These are phyloP conservation scores for Notamacropus eugenii DNA, from an alignment of 2,797 vertebrate species.

Conservation along the genomic window DNA sequence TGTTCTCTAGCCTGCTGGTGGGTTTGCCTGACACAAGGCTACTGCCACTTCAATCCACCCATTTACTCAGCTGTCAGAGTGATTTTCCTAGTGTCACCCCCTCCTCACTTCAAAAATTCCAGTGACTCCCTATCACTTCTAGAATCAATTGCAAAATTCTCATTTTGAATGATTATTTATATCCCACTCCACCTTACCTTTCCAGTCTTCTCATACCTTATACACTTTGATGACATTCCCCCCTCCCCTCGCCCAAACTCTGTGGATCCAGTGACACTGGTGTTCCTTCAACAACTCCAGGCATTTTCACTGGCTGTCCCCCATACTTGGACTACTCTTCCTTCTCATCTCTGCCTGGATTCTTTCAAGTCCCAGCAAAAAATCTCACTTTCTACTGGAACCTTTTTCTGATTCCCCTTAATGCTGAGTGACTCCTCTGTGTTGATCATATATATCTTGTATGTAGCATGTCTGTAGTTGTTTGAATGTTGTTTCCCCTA, in stretches of 20 bases:
- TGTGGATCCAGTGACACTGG: neutral
- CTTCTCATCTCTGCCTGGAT: neutral
- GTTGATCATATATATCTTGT: neutral
- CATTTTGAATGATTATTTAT: neutral
- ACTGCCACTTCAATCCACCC: rapidly evolving
- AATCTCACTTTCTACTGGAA: neutral
- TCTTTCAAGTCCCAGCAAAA: neutral
- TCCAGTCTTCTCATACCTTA: neutral
- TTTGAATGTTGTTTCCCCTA: neutral
- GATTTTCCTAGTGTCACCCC: neutral
- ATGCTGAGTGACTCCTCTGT: neutral
- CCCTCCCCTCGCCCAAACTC: too few relatives aligned
- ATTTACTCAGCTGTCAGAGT: neutral
- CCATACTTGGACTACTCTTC: neutral
- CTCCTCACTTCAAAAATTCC: neutral
- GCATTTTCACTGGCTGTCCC: neutral
- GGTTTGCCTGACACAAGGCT: neutral
- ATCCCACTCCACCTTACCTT: neutral
- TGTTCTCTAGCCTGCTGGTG: neutral
- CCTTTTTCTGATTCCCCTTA: neutral
- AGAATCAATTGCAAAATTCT: neutral
- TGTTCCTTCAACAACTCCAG: neutral
- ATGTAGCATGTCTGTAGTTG: neutral
- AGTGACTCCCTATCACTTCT: neutral
- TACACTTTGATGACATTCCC: neutral